These are phyloP conservation scores for Eupeodes luniger DNA, from an alignment of 2,888 invertebrate genomes.

Conservation along the genomic window DNA sequence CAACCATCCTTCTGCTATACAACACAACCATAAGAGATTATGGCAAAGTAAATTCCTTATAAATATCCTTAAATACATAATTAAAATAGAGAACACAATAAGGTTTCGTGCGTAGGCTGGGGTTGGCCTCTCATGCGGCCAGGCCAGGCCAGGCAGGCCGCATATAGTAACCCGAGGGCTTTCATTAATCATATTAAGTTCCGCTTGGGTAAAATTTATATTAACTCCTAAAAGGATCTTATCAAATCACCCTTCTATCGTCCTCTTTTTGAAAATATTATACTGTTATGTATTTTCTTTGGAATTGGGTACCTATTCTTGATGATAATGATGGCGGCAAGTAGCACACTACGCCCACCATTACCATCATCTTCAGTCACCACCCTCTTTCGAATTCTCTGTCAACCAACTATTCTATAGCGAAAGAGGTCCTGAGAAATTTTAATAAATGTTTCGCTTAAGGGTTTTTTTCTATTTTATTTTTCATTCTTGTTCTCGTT, in stretches of 20 bases:
- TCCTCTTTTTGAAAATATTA: constrained; percentile 21
- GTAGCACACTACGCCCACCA: not conserved
- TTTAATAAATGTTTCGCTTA: constrained; percentile 70
- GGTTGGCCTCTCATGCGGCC: too few relatives aligned
- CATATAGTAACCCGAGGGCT: constrained; percentile 49
- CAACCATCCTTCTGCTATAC: constrained; percentile 26
- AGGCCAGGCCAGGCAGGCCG: not conserved
- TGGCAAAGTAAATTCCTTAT: constrained; percentile 47
- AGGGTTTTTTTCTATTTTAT: constrained; percentile 19
- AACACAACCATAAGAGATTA: constrained; percentile 5
- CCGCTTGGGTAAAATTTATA: constrained; percentile 63
- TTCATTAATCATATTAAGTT: constrained; percentile 75
- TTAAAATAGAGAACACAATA: constrained; percentile 23
- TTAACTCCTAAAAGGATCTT: constrained; percentile 70
- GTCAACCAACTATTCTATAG: constrained; percentile 41
- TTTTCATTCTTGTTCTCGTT: not conserved
- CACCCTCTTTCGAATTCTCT: not conserved
- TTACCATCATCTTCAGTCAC: not conserved
- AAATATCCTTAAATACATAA: constrained; percentile 49
- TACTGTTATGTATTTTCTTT: constrained; percentile 30
- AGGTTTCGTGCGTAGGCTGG: constrained; percentile 2
- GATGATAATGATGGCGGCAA: constrained; percentile 48
- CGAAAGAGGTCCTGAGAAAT: constrained; percentile 65
- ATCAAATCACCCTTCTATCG: constrained; percentile 54
- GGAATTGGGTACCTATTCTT: constrained; percentile 23